Percentiles rank a stretch among this genome's conserved stretches.
Conservation (phyloP, 1,140 invertebrate species). For the Cydia amplana region DNA sequence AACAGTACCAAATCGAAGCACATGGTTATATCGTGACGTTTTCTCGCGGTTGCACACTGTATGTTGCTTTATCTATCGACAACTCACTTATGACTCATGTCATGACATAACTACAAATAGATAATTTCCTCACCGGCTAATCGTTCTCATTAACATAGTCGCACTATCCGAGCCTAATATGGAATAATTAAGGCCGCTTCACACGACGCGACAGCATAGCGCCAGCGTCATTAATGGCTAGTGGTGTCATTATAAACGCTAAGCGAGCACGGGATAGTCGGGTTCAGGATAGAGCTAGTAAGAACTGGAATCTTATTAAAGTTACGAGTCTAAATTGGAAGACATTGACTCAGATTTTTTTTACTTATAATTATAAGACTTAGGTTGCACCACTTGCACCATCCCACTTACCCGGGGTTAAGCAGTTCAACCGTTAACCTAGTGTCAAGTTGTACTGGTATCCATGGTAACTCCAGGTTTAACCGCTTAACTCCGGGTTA, state of each 20-base stretch:
- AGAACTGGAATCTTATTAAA: too few species aligned
- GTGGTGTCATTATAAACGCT: neutral
- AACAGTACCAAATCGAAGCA: neutral
- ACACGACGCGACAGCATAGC: neutral
- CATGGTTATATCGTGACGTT: neutral
- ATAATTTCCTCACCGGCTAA: neutral
- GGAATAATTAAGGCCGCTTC: neutral
- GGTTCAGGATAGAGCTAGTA: too few species aligned
- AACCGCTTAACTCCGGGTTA: too few species aligned
- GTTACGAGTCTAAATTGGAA: too few species aligned
- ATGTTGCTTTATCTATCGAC: neutral
- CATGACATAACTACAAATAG: neutral
- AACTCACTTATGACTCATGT: neutral
- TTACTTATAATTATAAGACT: too few species aligned
- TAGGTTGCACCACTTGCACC: too few species aligned
- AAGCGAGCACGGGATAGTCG: neutral
- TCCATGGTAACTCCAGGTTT: too few species aligned
- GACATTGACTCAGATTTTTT: too few species aligned
- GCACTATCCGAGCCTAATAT: neutral
- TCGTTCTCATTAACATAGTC: neutral
- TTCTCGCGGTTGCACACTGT: neutral
- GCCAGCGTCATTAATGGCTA: neutral
- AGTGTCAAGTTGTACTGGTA: too few species aligned
- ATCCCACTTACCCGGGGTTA: too few species aligned
- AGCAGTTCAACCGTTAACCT: too few species aligned